phyloP scores from a whole-genome alignment of 2,113 vertebrate species.

The Chamaetylas fuelleborni region DNA sequence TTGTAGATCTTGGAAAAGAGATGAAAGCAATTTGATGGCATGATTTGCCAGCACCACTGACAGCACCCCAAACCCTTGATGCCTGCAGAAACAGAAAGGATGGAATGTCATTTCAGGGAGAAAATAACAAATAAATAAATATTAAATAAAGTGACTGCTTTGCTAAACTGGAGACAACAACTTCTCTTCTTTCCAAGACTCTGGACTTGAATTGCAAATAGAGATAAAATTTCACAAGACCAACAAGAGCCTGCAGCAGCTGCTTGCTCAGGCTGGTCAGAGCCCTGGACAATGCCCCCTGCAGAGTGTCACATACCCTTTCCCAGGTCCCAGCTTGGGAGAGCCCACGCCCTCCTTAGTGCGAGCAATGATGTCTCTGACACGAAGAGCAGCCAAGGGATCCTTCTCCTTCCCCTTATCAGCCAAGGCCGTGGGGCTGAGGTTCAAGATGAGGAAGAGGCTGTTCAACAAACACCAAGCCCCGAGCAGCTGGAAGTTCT shows the following conservation, averaged over 20 bases:
- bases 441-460: constrained; percentile 95
- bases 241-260: fast-evolving
- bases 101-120: neutral
- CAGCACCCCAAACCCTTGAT: constrained; percentile 95
- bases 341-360: constrained; percentile 95
- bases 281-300: neutral
- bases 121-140: neutral
- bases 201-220: neutral
- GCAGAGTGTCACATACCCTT: constrained; percentile 81
- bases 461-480: constrained; percentile 98
- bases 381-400: constrained; percentile 91
- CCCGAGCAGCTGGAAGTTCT: constrained; percentile 97
- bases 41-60: constrained; percentile 96
- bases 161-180: neutral
- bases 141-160: neutral
- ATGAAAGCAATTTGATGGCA: constrained; percentile 91
- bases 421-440: constrained; percentile 93
- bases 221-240: neutral
- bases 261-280: neutral
- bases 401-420: constrained; percentile 99
- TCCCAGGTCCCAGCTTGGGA: constrained; percentile 94
- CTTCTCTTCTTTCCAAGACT: neutral
- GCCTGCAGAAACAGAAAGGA: constrained; percentile 69
- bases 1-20: constrained; percentile 95
- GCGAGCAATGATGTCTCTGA: constrained; percentile 91